Evolutionary conservation across 1,140 invertebrate species (phyloP).

Genomic region (Dermatophagoides farinae): DNA sequence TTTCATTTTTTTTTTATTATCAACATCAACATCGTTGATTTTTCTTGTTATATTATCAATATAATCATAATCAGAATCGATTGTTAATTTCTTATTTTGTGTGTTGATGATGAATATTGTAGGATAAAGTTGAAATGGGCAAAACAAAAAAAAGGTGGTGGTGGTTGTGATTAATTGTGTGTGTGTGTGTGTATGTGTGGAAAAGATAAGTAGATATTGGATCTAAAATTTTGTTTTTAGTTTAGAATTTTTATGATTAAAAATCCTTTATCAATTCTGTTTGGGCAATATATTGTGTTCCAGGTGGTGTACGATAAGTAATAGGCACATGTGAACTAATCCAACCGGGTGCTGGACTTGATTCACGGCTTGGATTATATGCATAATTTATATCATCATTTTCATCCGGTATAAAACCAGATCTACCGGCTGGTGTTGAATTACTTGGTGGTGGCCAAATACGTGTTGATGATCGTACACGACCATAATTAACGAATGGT

Average conservation of each 20-base stretch:
- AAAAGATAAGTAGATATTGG: too few relatives aligned
- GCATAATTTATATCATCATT: background rate
- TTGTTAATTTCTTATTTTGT: background rate
- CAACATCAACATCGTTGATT: too few relatives aligned
- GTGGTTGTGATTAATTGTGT: too few relatives aligned
- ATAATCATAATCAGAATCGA: background rate
- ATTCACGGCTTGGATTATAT: slow-evolving; percentile 11
- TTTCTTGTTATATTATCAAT: background rate
- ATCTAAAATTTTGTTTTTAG: too few relatives aligned
- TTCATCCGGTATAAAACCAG: background rate
- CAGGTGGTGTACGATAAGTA: slow-evolving; percentile 19
- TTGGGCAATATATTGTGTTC: slow-evolving; percentile 15
- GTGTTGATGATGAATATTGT: too few relatives aligned
- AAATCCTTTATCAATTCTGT: slow-evolving; percentile 5
- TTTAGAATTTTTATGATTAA: background rate
- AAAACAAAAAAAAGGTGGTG: too few relatives aligned
- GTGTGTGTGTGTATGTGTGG: too few relatives aligned
- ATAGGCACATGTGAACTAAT: slow-evolving; percentile 15
- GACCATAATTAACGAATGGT: background rate
- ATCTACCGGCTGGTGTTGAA: slow-evolving; percentile 9
- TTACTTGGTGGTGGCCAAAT: slow-evolving; percentile 14
- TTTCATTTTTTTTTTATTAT: too few relatives aligned
- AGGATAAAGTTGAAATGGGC: too few relatives aligned
- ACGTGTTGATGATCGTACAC: background rate
- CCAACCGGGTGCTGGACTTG: slow-evolving; percentile 4